Evolutionary conservation across 2,797 vertebrate species (phyloP), one percentile per base, ranked within the genome.

Genomic region (Silurus lanzhouensis): DNA sequence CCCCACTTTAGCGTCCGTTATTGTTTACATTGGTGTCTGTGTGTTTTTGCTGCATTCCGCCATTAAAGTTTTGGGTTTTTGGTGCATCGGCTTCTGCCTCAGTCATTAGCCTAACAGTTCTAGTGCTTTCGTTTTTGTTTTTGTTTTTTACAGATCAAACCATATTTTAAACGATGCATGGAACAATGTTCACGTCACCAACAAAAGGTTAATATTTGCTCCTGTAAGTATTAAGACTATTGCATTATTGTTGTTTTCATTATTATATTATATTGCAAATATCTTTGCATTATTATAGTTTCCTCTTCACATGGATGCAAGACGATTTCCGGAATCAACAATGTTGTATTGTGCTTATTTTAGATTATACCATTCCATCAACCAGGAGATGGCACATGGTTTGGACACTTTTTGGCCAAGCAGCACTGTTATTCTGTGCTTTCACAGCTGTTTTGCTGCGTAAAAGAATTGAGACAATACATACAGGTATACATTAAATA

Each of bases 101-200:
- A n/a, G n/a, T n/a, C n/a, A n/a, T n/a, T n/a, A n/a, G n/a, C n/a
- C n/a, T n/a, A n/a, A n/a, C n/a, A n/a, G n/a, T n/a, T n/a, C n/a
- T n/a, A 25, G 10, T 61, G 31, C 10, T 61, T 3, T 25, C 6
- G n/a, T 25, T 25, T 9, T 55, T 14, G 20, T 27, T 12, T 55
- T 55, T 74, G 17, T 48, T 60, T 84, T 83, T 20, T 85, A 58
- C 88, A 95, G 95, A 91, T 95, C 88, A 89, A 93, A 83, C 93
- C 95, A 5, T 93, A 92, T 89, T 94, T 94, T 81, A 82, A 86
- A 55, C 64, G 81, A 77, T 95, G 93, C 87, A 85, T 88, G 68
- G 90, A 90, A 60, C 64, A 91, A 70, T 95, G 93, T 89, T 10
- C n/a, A 75, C 58, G 44, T 20, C 55, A 61, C 12, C 20, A 83